Base-by-base conservation (phyloP, 2,888 invertebrate genomes). In the Stomorhina lunata region DNA sequence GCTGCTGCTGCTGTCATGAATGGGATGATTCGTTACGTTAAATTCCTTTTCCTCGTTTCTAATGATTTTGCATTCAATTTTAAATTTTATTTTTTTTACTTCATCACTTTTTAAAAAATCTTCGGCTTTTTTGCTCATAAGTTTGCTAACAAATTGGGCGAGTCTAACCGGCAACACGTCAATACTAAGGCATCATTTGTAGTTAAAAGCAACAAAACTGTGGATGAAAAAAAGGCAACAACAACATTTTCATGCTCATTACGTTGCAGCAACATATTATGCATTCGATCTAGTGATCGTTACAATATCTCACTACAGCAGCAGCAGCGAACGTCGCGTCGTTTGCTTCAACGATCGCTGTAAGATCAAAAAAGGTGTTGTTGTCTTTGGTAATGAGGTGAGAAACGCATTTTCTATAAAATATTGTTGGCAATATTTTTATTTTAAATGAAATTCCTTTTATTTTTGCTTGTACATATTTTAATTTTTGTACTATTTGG, bases 311-410 rank as follows among this genome's bases (percentile, higher is more conserved):
- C 4, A 43, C 40, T 40, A 45, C 45, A 29, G 22, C 25, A 34
- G 59, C 50, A 10, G 6, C 22, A 37, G 37, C n/a, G 37, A 59
- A 40, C 4, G 4, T 50, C 50, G 43, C 6, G 20, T 15, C 43
- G 17, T 43, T 43, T 43, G n/a, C 48, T 12, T 22, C 43, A 53
- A 2, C n/a, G 61, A 63, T 69, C 45, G 68, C 63, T 32, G n/a
- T n/a, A n/a, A n/a, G n/a, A 63, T 34, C 48, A 32, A 27, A 78
- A 80, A 69, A 78, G 45, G 75, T 79, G 75, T 53, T 79, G 71
- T 72, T 71, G 75, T 79, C 25, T 66, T 72, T 27, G 66, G 66
- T 82, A 79, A 82, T 82, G 79, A 82, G 82, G 75, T 79, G 79
- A 79, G 75, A 76, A 79, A 72, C 76, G 71, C 75, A 79, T 73